Evolutionary conservation across 2,797 vertebrate genomes (phyloP).

Genomic region (Neoniphon sammara): DNA sequence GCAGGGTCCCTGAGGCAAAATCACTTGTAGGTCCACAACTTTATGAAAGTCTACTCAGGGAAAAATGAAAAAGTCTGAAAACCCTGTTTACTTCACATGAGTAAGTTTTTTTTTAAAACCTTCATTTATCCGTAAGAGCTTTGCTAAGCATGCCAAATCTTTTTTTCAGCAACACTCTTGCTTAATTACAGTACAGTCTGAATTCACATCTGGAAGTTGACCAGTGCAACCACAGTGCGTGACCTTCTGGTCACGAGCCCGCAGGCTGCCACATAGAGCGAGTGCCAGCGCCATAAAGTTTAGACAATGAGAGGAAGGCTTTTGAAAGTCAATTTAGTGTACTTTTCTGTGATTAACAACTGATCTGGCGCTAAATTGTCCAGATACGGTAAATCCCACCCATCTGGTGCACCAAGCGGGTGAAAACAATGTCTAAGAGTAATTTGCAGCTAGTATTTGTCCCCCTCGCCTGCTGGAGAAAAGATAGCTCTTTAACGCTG

Average conservation of each 20-base stretch:
- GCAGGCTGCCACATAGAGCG: conserved; percentile 1
- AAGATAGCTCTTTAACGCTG: conserved; percentile 63
- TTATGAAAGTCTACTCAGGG: too few species aligned
- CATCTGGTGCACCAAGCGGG: conserved; percentile 46
- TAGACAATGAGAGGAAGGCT: conserved; percentile 36
- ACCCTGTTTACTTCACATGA: too few species aligned
- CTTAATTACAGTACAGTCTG: not conserved
- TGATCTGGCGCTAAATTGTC: conserved; percentile 58
- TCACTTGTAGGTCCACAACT: too few species aligned
- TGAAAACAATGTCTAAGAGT: conserved; percentile 72
- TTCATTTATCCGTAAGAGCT: not conserved
- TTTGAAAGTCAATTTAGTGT: conserved; percentile 68
- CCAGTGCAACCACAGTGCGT: not conserved
- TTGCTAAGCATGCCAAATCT: not conserved
- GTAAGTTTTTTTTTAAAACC: not conserved
- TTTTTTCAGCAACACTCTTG: not conserved
- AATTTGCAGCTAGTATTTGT: conserved; percentile 66
- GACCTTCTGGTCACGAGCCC: conserved; percentile 9
- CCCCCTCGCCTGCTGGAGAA: conserved; percentile 48
- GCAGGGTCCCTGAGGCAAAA: too few species aligned
- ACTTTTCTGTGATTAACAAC: conserved; percentile 60
- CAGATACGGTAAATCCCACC: conserved; percentile 46
- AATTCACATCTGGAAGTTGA: conserved; percentile 4
- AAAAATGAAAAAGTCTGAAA: too few species aligned
- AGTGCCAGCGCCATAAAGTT: conserved; percentile 42